Conservation (phyloP, 2,888 invertebrate species). For the Elysia crispata region DNA sequence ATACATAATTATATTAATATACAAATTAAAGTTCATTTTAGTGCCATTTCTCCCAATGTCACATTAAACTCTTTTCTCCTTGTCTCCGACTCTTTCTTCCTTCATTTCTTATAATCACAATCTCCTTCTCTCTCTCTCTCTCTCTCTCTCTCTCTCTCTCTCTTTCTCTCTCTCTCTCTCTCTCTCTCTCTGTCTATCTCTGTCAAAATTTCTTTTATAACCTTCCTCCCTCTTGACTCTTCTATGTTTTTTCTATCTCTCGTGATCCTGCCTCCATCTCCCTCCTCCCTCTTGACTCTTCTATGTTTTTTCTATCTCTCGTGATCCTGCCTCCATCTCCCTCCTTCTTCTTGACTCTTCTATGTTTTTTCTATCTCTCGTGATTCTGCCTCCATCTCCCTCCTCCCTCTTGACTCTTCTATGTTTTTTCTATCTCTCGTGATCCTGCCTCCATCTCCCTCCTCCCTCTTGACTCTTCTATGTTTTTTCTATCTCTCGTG, state of each 20-base stretch:
- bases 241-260: too few relatives aligned
- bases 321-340: neutral
- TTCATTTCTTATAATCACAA: neutral
- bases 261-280: neutral
- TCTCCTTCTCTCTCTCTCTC: slow-evolving; percentile 15
- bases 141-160: slow-evolving; percentile 18
- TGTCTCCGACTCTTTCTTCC: neutral
- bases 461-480: too few relatives aligned
- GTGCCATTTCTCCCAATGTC: too few relatives aligned
- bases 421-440: too few relatives aligned
- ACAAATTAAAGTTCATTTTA: too few relatives aligned
- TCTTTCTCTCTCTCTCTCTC: slow-evolving; percentile 6
- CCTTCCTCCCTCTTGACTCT: too few relatives aligned
- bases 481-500: too few relatives aligned
- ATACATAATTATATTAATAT: too few relatives aligned
- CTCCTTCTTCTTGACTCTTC: neutral
- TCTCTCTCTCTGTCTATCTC: neutral
- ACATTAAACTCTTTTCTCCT: neutral
- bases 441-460: too few relatives aligned
- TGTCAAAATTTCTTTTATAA: neutral
- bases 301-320: slow-evolving; percentile 11
- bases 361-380: neutral
- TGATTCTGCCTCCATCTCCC: slow-evolving; percentile 7
- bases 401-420: neutral
- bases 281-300: neutral